phyloP scores from a whole-genome alignment of 37 sponge, comb jelly and placozoan species.

The Agelas oroides region DNA sequence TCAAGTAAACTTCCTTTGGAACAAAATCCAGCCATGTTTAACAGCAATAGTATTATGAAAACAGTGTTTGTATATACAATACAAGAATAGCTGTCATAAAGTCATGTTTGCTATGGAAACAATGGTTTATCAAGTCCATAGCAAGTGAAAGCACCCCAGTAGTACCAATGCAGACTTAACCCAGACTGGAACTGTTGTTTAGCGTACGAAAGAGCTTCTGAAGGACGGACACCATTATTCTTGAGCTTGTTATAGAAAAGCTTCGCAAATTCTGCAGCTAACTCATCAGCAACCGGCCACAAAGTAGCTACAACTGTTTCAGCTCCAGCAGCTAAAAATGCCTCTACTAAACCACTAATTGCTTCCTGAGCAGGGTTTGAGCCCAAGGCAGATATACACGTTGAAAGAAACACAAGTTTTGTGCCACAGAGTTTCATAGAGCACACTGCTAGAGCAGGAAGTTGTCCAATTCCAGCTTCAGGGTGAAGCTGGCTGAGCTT shows the following conservation, averaged over 20 bases:
- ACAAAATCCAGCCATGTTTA: no score
- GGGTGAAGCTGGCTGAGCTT: slow-evolving; percentile 20
- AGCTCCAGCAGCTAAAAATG: slow-evolving; percentile 44
- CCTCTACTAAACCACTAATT: slow-evolving; percentile 22
- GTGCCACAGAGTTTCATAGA: slow-evolving; percentile 41
- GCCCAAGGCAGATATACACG: slow-evolving; percentile 25
- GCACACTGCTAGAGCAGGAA: slow-evolving; percentile 33
- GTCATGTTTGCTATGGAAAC: no score
- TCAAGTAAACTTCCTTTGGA: no score
- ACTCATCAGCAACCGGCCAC: slow-evolving; percentile 26
- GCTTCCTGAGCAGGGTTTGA: slow-evolving; percentile 35
- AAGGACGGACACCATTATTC: slow-evolving; percentile 26
- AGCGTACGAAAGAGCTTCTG: slow-evolving; percentile 26
- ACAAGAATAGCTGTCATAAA: no score
- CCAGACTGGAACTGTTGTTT: neutral
- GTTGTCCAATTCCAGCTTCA: slow-evolving; percentile 21
- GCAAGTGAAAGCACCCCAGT: slow-evolving; percentile 17
- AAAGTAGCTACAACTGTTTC: slow-evolving; percentile 48
- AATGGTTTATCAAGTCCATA: slow-evolving; percentile 28
- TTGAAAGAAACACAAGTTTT: slow-evolving; percentile 34
- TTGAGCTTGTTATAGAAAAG: slow-evolving; percentile 22
- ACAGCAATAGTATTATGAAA: no score
- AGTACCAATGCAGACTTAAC: neutral
- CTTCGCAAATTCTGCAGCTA: slow-evolving; percentile 29
- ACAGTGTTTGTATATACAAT: no score